Evolutionary conservation across 2,113 vertebrate species (phyloP).

Genomic region (Pedetes capensis): DNA sequence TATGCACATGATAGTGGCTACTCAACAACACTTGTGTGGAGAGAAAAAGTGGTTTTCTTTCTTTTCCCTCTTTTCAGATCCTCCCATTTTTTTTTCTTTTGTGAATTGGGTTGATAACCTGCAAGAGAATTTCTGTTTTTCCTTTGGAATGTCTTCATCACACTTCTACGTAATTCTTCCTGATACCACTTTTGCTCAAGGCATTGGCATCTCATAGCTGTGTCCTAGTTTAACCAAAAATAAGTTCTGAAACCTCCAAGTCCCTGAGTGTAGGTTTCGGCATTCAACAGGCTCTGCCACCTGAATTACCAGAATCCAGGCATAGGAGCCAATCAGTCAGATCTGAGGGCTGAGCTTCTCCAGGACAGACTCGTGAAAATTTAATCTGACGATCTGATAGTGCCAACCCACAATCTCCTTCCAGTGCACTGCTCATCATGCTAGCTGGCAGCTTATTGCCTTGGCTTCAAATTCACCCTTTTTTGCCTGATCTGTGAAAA

Average conservation of each 20-base stretch:
- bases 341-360: background rate
- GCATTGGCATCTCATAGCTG: background rate
- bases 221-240: background rate
- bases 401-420: background rate
- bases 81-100: background rate
- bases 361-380: background rate
- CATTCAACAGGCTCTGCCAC: background rate
- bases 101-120: background rate
- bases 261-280: background rate
- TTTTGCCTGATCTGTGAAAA: background rate
- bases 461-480: background rate
- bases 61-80: background rate
- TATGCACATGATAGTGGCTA: background rate
- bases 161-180: background rate
- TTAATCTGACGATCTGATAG: background rate
- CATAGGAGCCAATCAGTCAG: background rate
- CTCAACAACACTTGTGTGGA: too few relatives aligned
- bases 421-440: background rate
- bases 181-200: background rate
- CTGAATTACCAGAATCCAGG: background rate
- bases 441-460: background rate
- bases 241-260: background rate
- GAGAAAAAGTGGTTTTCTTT: background rate
- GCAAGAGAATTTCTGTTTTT: background rate
- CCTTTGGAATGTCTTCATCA: background rate